These are phyloP conservation scores for Neogale vison DNA, from an alignment of 2,113 vertebrate genomes.

Conservation along the genomic window DNA sequence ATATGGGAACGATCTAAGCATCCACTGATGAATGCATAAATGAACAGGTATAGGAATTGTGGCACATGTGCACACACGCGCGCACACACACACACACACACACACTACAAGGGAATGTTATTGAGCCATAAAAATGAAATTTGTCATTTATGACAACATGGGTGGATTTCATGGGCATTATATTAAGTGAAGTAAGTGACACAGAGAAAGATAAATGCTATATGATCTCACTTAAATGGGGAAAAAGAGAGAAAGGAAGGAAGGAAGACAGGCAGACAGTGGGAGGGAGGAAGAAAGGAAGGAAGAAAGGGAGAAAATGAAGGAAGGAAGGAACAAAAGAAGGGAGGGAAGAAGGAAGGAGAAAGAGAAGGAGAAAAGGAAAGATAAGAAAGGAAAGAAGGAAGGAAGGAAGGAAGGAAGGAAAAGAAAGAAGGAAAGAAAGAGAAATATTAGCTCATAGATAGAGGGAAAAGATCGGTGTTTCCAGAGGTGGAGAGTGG, in stretches of 20 bases:
- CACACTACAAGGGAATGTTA: neutral
- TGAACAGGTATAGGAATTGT: neutral
- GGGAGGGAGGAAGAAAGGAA: too few relatives aligned
- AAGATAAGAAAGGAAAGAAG: too few relatives aligned
- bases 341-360: neutral
- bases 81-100: neutral
- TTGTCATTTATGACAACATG: neutral
- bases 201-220: neutral
- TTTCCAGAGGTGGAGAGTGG: neutral
- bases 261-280: too few relatives aligned
- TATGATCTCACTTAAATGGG: neutral
- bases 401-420: too few relatives aligned
- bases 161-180: neutral
- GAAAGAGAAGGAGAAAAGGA: too few relatives aligned
- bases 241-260: neutral
- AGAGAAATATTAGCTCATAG: neutral
- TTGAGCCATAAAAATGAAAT: neutral
- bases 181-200: neutral
- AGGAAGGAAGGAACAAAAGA: too few relatives aligned
- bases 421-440: neutral
- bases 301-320: too few relatives aligned
- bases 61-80: too few relatives aligned
- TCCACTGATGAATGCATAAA: neutral
- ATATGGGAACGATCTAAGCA: neutral
- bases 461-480: neutral